Evolutionary conservation across 2,113 vertebrate genomes (phyloP).

Genomic region (Bubo scandiacus): DNA sequence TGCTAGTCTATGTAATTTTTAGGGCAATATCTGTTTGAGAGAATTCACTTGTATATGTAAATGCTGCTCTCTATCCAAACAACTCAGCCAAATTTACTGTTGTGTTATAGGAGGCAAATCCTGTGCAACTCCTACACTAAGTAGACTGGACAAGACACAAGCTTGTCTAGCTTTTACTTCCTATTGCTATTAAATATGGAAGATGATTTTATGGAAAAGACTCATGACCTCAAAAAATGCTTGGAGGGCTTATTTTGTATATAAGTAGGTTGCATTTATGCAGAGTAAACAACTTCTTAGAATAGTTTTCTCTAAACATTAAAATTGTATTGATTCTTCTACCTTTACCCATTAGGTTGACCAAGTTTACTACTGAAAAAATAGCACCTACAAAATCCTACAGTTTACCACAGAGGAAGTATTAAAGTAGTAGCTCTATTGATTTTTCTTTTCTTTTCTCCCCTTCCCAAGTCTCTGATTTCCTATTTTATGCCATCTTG

Average conservation of each 20-base stretch:
- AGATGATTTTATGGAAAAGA: not conserved
- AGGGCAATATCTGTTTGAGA: not conserved
- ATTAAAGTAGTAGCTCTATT: not conserved
- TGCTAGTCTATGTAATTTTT: not conserved
- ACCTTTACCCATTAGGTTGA: not conserved
- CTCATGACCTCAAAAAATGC: not conserved
- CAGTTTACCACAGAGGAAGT: not conserved
- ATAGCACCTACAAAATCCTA: not conserved
- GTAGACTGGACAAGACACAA: not conserved
- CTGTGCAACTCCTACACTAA: not conserved
- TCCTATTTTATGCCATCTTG: conserved; percentile 25
- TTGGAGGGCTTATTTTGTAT: not conserved
- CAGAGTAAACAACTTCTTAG: not conserved
- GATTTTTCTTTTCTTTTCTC: not conserved
- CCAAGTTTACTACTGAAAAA: not conserved
- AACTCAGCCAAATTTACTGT: not conserved
- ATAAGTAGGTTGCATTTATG: not conserved
- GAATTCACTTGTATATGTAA: not conserved
- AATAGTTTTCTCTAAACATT: not conserved
- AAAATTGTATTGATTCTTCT: not conserved
- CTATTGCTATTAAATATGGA: not conserved
- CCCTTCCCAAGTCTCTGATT: not conserved
- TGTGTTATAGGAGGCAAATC: not conserved
- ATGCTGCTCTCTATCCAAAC: not conserved
- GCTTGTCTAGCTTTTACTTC: not conserved